phyloP scores from a whole-genome alignment of 1,140 invertebrate species.

The Tachypleus tridentatus region DNA sequence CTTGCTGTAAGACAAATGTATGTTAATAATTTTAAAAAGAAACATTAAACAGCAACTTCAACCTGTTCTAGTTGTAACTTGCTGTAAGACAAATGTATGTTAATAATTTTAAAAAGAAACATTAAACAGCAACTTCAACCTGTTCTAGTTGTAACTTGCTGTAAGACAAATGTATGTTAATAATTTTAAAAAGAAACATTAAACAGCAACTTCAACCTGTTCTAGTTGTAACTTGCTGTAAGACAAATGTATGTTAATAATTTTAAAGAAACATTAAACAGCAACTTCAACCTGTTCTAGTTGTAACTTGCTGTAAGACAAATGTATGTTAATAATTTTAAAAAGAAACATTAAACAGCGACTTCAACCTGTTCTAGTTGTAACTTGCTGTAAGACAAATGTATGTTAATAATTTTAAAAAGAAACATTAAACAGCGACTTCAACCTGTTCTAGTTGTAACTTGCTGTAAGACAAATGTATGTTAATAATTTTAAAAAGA shows the following conservation, averaged over 20 bases:
- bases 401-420: neutral
- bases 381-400: constrained; percentile 23
- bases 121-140: constrained; percentile 29
- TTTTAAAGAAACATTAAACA: constrained; percentile 5
- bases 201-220: constrained; percentile 31
- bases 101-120: neutral
- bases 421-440: constrained; percentile 22
- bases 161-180: neutral
- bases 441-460: constrained; percentile 35
- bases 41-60: constrained; percentile 27
- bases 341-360: constrained; percentile 16
- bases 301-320: constrained; percentile 27
- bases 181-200: neutral
- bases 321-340: neutral
- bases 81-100: neutral
- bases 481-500: neutral
- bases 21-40: neutral
- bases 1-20: constrained; percentile 9
- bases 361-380: constrained; percentile 34
- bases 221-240: constrained; percentile 31
- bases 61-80: constrained; percentile 34
- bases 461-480: constrained; percentile 9
- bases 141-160: constrained; percentile 33
- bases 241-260: neutral
- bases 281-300: constrained; percentile 33